Base-by-base conservation (phyloP, 1,140 invertebrate genomes). In the Nasonia longicornis region DNA sequence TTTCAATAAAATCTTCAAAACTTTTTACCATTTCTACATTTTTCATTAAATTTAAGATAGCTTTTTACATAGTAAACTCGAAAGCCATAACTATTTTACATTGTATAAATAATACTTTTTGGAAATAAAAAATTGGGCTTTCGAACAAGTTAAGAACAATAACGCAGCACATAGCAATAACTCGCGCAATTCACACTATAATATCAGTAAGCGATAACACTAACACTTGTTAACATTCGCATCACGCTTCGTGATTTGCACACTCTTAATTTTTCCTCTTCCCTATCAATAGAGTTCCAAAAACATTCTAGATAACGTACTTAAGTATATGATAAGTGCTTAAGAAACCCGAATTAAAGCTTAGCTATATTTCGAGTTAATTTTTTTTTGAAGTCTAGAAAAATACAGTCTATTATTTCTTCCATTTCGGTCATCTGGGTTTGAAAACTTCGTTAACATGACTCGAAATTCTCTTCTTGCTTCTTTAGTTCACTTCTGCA, bases 401-500 rank as follows among this genome's bases (percentile, higher is more conserved):
- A 89, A 88, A 89, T 89, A 89, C 87, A 86, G 84, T 88, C 85
- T 88, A 86, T 86, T 81, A 83, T 81, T 74, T 74, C 83, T 77
- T 83, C 66, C 26, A 1, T 58, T 76, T 38, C n/a, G 52, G 38
- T 70, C 69, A 79, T 67, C 38, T 66, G 20, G 35, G 31, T 82
- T 52, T 76, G 35, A 69, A 78, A 58, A 58, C 14, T n/a, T 38
- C 14, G 11, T 11, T 29, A 42, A 22, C 14, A 7, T 45, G 31
- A 64, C 38, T 29, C 52, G n/a, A 75, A 64, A 16, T 75, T 64
- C 22, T 58, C 38, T 69, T 71, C 45, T 4, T 31, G 0, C 26
- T 38, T 58, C 7, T 58, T n/a, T 14, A 58, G 52, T 58, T 58
- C 6, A 58, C 20, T 20, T 58, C 20, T 11, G 20, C 0, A 3